phyloP scores from a whole-genome alignment of 1,140 invertebrate genomes.

The Ganaspis sp. region DNA sequence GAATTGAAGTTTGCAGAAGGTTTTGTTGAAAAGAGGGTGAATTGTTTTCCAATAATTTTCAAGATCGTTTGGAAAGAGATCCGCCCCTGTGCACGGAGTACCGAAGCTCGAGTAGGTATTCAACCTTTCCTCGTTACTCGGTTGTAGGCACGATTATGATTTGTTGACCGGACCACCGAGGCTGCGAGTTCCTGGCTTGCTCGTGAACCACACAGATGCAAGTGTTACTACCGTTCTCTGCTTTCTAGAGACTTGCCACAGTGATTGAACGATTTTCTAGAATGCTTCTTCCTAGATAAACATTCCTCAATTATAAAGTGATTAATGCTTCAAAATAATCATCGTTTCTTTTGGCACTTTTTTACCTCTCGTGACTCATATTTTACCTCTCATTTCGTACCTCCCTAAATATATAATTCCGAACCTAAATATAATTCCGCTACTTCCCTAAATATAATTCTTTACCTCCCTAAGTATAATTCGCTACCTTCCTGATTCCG shows the following conservation, averaged over 20 bases:
- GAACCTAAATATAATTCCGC: neutral
- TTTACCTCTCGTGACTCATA: too few species aligned
- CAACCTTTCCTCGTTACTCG: slow-evolving; percentile 66
- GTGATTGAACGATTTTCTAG: slow-evolving; percentile 20
- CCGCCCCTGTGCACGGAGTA: neutral
- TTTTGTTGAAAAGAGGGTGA: slow-evolving; percentile 30
- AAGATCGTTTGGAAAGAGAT: neutral
- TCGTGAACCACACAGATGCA: slow-evolving; percentile 31
- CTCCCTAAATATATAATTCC: neutral
- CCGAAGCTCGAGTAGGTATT: slow-evolving; percentile 57
- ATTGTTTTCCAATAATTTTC: slow-evolving; percentile 8
- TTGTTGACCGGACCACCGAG: slow-evolving; percentile 73
- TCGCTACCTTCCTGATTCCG: neutral
- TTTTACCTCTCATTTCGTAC: too few species aligned
- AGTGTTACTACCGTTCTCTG: slow-evolving; percentile 17
- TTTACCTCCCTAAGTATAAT: neutral
- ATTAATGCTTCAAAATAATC: slow-evolving; percentile 8
- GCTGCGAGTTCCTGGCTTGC: slow-evolving; percentile 42
- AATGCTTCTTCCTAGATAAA: neutral
- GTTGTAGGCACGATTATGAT: slow-evolving; percentile 72
- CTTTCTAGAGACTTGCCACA: neutral
- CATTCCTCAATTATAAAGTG: slow-evolving; percentile 1
- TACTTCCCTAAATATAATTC: neutral
- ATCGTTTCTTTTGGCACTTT: too few species aligned
- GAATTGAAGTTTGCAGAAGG: too few species aligned